Base-by-base conservation (phyloP, 2,113 vertebrate species). In the Mionectes macconnelli region DNA sequence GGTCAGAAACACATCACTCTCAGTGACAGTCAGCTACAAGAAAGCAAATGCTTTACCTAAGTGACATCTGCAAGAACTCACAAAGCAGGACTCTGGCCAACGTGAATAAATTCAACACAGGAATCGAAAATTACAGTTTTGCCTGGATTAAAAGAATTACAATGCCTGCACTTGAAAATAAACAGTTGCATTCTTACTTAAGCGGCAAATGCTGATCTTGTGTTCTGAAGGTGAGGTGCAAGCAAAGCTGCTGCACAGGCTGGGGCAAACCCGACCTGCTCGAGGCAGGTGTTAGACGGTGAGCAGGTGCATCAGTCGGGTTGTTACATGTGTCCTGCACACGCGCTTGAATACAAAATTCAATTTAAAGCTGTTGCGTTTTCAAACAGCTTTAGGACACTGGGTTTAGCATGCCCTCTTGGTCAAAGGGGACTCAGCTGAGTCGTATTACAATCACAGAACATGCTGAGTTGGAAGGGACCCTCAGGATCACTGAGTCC, bases 61-160 rank as follows among this genome's bases (percentile, higher is more conserved):
- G 44, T 4, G 47, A 31, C 39, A 53, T 7, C 18, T 35, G 37
- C 1, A 10, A 5, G 24, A 62, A 64, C 12, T n/a, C 62, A 72
- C 24, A 73, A 35, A 83, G 53, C 27, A 40, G 20, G 22, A 47
- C 27, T 69, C 62, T 18, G 44, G 12, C 37, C 0, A 0, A 57
- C 0, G 0, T 17, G 16, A 84, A 68, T 52, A 50, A 83, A 86
- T 33, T 33, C 12, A 42, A 62, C 8, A 23, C 0, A 2, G 10
- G 35, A 83, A 44, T 1, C 24, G 9, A 90, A 92, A 83, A 63
- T 18, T 12, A 42, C 21, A 49, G 1, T 49, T 95, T 39, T 53
- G 27, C 31, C 20, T 25, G 28, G 19, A 77, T 45, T 73, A 57
- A 33, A 79, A 37, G 23, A 55, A 3, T 40, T 12, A 6, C 5